A percentile compares a stretch with the other conserved stretches of the same genome.
These are phyloP conservation scores for Saxicola maurus DNA, from an alignment of 2,797 vertebrate genomes.

Conservation along the genomic window DNA sequence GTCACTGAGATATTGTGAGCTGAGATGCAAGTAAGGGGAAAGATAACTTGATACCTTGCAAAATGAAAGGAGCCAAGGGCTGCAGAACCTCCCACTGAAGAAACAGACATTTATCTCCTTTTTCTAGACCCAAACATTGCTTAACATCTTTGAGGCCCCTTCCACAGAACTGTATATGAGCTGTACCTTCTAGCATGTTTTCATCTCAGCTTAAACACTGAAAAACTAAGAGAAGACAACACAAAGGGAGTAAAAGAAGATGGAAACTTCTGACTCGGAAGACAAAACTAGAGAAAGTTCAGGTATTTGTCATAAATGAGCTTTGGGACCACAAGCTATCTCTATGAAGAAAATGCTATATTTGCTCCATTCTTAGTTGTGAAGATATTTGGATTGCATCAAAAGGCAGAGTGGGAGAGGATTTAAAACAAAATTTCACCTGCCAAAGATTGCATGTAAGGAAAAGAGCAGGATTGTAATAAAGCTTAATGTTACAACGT, in stretches of 20 bases:
- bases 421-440: conserved; percentile 10
- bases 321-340: neutral
- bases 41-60: neutral
- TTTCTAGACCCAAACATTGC: neutral
- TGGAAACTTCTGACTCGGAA: neutral
- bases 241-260: neutral
- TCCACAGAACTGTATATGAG: neutral
- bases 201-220: neutral
- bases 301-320: neutral
- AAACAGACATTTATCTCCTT: neutral
- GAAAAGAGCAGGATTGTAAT: neutral
- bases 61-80: neutral
- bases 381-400: conserved; percentile 32
- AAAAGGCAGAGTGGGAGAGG: neutral
- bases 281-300: neutral
- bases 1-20: neutral
- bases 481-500: conserved; percentile 21
- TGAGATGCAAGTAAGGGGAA: neutral
- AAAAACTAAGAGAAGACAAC: neutral
- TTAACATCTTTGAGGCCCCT: neutral
- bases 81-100: fast-evolving
- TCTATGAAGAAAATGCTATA: neutral
- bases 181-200: neutral
- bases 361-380: neutral
- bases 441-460: neutral